Evolutionary conservation across 2,888 invertebrate species (phyloP).

Genomic region (Coelogynopora nodosa): DNA sequence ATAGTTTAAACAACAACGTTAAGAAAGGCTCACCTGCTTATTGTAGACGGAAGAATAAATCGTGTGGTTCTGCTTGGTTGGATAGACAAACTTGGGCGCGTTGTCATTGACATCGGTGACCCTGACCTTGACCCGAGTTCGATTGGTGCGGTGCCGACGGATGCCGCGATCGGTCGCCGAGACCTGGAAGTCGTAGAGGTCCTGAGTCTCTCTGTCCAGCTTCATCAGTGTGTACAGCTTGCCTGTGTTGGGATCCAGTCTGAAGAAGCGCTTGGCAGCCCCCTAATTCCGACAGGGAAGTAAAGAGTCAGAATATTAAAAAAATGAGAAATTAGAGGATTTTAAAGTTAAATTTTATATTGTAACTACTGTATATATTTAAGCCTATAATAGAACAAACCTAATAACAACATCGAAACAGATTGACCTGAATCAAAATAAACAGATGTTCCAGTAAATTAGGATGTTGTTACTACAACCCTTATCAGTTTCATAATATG

Average conservation of each 20-base stretch:
- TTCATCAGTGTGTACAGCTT: background rate
- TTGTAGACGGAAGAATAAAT: conserved; percentile 32
- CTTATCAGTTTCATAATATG: too few relatives aligned
- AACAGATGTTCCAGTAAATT: too few relatives aligned
- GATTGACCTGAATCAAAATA: too few relatives aligned
- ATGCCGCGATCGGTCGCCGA: conserved; percentile 25
- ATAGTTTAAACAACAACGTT: background rate
- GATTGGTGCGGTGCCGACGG: background rate
- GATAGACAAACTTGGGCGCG: conserved; percentile 41
- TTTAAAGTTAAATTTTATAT: too few relatives aligned
- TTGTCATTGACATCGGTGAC: conserved; percentile 41
- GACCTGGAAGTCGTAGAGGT: conserved; percentile 32
- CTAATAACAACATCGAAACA: too few relatives aligned
- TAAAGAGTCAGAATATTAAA: too few relatives aligned
- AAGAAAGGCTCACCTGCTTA: background rate
- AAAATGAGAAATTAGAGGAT: too few relatives aligned
- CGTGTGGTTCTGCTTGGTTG: conserved; percentile 37
- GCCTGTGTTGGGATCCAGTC: conserved; percentile 20
- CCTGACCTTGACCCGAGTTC: background rate
- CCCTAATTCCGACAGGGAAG: too few relatives aligned
- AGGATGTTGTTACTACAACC: too few relatives aligned
- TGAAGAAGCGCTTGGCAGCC: conserved; percentile 18
- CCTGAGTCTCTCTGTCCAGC: conserved; percentile 21
- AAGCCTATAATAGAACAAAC: too few relatives aligned
- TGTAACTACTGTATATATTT: too few relatives aligned